Evolutionary conservation across 2,888 invertebrate species (phyloP).

Genomic region (Pammene aurita): DNA sequence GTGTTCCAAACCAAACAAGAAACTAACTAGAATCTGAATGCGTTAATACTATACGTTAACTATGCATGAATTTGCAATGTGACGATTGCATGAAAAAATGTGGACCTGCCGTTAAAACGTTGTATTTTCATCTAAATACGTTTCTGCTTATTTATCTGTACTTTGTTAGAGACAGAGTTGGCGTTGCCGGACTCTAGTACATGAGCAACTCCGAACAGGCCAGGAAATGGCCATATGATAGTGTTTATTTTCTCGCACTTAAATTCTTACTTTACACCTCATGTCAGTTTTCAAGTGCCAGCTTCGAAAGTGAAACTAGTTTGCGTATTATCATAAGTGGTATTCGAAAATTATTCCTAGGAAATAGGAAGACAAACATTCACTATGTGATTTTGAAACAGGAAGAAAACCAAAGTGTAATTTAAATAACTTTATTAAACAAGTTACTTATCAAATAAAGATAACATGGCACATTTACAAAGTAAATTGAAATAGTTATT

Average conservation of each 20-base stretch:
- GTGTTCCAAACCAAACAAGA: too few relatives aligned
- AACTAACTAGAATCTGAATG: too few relatives aligned
- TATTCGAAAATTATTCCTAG: slow-evolving; percentile 29
- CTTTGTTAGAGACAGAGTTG: too few relatives aligned
- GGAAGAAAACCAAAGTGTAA: slow-evolving; percentile 17
- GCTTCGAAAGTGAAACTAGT: slow-evolving; percentile 18
- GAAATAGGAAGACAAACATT: slow-evolving; percentile 23
- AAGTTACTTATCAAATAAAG: slow-evolving; percentile 20
- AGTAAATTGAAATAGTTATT: slow-evolving; percentile 19
- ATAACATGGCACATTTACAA: slow-evolving; percentile 38
- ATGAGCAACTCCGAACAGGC: background rate
- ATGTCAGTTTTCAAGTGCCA: slow-evolving; percentile 14
- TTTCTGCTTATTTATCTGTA: too few relatives aligned
- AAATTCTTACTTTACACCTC: slow-evolving; percentile 23
- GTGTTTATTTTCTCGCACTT: slow-evolving; percentile 19
- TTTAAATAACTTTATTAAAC: slow-evolving; percentile 31
- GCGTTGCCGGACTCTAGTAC: too few relatives aligned
- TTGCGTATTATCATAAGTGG: slow-evolving; percentile 18
- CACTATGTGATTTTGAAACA: background rate
- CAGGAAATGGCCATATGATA: slow-evolving; percentile 1
- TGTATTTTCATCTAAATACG: too few relatives aligned
- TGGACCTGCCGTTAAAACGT: too few relatives aligned
- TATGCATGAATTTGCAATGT: too few relatives aligned
- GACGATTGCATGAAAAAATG: too few relatives aligned
- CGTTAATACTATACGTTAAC: too few relatives aligned